Conservation (phyloP, 1,140 invertebrate genomes). For the Coptotermes formosanus region DNA sequence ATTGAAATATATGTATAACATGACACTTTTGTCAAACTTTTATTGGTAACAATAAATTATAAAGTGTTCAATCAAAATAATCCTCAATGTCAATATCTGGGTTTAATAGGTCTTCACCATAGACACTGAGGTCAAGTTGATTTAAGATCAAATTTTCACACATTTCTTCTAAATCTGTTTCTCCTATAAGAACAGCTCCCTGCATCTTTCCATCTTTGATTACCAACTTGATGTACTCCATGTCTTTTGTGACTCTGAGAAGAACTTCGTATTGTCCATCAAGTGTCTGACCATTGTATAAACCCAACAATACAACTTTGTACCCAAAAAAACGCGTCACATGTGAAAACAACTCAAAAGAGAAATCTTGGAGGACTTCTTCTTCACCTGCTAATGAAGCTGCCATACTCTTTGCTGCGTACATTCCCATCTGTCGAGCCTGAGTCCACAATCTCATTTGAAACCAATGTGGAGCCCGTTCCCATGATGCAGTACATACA, state of each 20-base stretch:
- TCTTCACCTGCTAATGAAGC: constrained; percentile 59
- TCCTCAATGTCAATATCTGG: constrained; percentile 97
- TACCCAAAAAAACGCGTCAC: constrained; percentile 94
- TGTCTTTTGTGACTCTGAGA: constrained; percentile 75
- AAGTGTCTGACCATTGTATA: constrained; percentile 91
- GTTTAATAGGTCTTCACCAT: constrained; percentile 91
- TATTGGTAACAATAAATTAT: not conserved
- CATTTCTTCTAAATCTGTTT: constrained; percentile 96
- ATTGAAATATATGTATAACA: not conserved
- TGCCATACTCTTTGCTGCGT: constrained; percentile 89
- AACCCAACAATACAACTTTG: constrained; percentile 90
- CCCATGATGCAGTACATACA: constrained; percentile 81
- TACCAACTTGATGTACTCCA: constrained; percentile 91
- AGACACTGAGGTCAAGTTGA: constrained; percentile 83
- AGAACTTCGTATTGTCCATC: constrained; percentile 83
- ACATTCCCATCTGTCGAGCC: constrained; percentile 94
- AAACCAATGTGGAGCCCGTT: constrained; percentile 81
- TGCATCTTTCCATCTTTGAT: constrained; percentile 81
- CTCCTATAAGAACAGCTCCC: constrained; percentile 93
- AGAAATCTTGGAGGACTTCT: constrained; percentile 82
- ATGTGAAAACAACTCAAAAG: constrained; percentile 97
- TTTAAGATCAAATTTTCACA: constrained; percentile 98
- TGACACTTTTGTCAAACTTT: not conserved
- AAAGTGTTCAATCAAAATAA: constrained; percentile 89
- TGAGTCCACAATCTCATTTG: constrained; percentile 98